A percentile compares a stretch with the other conserved stretches of the same genome.
Conservation (phyloP, 2,113 vertebrate species). For the Malurus elegans region DNA sequence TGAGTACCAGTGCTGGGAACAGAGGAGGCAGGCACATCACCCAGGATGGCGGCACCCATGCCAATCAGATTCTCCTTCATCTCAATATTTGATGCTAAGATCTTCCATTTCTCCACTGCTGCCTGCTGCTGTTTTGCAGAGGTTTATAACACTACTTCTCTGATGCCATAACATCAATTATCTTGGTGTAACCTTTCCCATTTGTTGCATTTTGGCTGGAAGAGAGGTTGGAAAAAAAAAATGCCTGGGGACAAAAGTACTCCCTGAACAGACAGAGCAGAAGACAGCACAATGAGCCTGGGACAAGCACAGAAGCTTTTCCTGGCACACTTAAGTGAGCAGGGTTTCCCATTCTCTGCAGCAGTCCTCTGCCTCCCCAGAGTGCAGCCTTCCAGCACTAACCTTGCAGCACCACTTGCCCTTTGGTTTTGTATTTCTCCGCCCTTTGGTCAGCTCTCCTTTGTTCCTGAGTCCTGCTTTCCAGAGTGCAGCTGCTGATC, state of each 20-base stretch:
- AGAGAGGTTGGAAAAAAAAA: neutral
- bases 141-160: neutral
- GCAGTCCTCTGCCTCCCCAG: neutral
- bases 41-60: neutral
- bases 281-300: neutral
- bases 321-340: neutral
- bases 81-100: neutral
- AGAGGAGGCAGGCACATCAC: neutral
- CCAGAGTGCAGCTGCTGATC: neutral
- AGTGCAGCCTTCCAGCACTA: neutral
- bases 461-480: neutral
- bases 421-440: neutral
- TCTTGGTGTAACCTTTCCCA: neutral
- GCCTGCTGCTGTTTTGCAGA: neutral
- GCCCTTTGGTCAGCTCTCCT: neutral
- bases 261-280: neutral
- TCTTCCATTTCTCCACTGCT: neutral
- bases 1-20: neutral
- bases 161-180: neutral
- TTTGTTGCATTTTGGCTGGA: neutral
- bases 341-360: neutral
- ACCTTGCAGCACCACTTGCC: accelerated
- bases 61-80: neutral
- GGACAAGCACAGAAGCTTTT: neutral
- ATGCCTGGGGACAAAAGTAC: neutral